Percentiles rank a stretch among this genome's conserved stretches.
Conservation (phyloP, 1,140 invertebrate genomes). For the Apis florea region DNA sequence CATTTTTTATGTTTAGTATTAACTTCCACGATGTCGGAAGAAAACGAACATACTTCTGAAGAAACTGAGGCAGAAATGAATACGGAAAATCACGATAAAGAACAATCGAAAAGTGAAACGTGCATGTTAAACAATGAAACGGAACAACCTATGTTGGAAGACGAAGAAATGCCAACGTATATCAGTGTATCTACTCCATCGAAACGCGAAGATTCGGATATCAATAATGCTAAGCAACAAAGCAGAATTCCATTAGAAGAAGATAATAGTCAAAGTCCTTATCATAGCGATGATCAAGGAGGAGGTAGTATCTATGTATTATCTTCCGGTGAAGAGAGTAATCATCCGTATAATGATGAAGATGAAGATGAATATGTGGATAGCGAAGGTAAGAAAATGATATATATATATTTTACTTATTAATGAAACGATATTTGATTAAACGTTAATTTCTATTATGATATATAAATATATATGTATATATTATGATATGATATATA, state of each 20-base stretch:
- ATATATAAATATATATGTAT: neutral
- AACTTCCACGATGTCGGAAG: constrained; percentile 49
- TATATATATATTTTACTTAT: neutral
- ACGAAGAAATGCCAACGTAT: constrained; percentile 76
- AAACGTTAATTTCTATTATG: neutral
- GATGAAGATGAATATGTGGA: constrained; percentile 63
- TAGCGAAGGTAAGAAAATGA: constrained; percentile 54
- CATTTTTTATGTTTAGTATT: neutral
- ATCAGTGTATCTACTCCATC: constrained; percentile 64
- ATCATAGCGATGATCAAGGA: constrained; percentile 64
- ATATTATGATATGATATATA: neutral
- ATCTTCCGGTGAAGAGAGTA: constrained; percentile 61
- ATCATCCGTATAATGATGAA: constrained; percentile 61
- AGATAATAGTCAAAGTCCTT: constrained; percentile 49
- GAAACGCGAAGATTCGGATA: constrained; percentile 60
- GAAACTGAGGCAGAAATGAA: constrained; percentile 47
- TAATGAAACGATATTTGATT: neutral
- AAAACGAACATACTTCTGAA: constrained; percentile 42
- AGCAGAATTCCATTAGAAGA: constrained; percentile 36
- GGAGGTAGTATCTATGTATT: constrained; percentile 70
- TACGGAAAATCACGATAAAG: constrained; percentile 30
- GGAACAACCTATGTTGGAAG: constrained; percentile 65
- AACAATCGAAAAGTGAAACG: constrained; percentile 51
- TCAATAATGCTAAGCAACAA: constrained; percentile 41
- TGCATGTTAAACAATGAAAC: constrained; percentile 50